Base-by-base conservation (phyloP, 2,113 vertebrate species). In the Clarias batrachus region DNA sequence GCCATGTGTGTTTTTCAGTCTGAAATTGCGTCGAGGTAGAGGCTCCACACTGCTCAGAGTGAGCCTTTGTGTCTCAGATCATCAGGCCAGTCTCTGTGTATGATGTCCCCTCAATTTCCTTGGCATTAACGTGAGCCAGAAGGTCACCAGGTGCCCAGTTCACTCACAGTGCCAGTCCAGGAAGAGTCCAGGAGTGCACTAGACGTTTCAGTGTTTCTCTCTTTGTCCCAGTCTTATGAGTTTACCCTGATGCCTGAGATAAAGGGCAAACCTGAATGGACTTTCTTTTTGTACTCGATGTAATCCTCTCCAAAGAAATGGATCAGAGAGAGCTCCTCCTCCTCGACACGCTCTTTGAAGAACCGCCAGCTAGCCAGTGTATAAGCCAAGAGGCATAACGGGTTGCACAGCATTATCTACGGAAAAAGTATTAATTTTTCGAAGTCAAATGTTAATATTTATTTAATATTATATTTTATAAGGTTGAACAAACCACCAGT, bases 281-380 rank as follows among this genome's bases (percentile, higher is more conserved):
- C 97, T 91, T 90, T 95, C 91, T 93, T 96, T 93, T 99, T 99
- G 89, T 99, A 99, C 79, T 96, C 96, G 89, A 99, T 91, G 81
- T 99, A 99, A 77, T 99, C 96, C 84, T 98, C 97, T 0, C 97
- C 97, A 0, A 99, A 99, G 89, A 99, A 99, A 88, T 99, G 96
- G 48, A 99, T 98, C 30, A 99, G 93, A 0, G 96, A 97, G 73
- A 97, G 94, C 87, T 99, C 98, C 91, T 99, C 98, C 87, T 99
- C 98, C 86, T 99, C 98, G 0, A 98, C 96, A 3, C 98, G 95
- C 71, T 99, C 98, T 4, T 97, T 95, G 93, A 99, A 99, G 94
- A 99, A 99, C 17, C 97, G 94, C 98, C 98, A 99, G 91, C 97
- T 98, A 0, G 94, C 97, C 89, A 99, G 91, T 0, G 96, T 95